Base-by-base conservation (phyloP, 2,113 vertebrate genomes). In the Capreolus pygargus region DNA sequence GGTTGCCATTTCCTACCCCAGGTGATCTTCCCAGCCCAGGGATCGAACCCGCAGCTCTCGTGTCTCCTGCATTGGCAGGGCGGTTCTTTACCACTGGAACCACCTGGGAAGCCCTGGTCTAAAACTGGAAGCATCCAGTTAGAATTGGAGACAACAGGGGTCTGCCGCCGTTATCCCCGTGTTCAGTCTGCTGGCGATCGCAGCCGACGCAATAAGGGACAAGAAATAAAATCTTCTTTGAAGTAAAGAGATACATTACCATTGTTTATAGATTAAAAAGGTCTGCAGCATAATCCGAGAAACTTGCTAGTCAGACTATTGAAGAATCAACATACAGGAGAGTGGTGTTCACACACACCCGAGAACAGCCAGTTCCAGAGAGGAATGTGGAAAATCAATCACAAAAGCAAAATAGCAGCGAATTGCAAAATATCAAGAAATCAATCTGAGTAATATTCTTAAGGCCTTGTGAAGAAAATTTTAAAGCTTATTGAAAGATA, bases 61-160 rank as follows among this genome's bases (percentile, higher is more conserved):
- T 11, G 33, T 67, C 64, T 67, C 64, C 33, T 67, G 17, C 64
- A 5, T 19, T 9, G 17, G 64, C 33, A 64, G 64, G 33, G n/a
- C 16, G 8, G 1, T 36, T 19, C 33, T 19, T 36, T 0, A 5
- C 9, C 33, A 5, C 33, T 2, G 5, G 64, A 21, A 17, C 8
- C 64, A 1, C 33, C 8, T 10, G 64, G 16, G 33, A 36, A 36
- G 64, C n/a, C 9, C n/a, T 21, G 64, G 9, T 6, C 45, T 85
- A 83, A 82, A 81, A 64, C 36, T 76, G 21, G 58, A 74, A 94
- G 16, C 43, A 81, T 61, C 52, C 12, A n/a, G 14, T n/a, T 47
- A 91, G 39, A 89, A 82, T 85, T 14, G 19, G 36, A 88, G 88
- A 47, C 36, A 85, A 7, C 12, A 6, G 0, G 30, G n/a, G 1